Evolutionary conservation across 2,797 vertebrate species (phyloP).

Genomic region (Tragopan temminckii): DNA sequence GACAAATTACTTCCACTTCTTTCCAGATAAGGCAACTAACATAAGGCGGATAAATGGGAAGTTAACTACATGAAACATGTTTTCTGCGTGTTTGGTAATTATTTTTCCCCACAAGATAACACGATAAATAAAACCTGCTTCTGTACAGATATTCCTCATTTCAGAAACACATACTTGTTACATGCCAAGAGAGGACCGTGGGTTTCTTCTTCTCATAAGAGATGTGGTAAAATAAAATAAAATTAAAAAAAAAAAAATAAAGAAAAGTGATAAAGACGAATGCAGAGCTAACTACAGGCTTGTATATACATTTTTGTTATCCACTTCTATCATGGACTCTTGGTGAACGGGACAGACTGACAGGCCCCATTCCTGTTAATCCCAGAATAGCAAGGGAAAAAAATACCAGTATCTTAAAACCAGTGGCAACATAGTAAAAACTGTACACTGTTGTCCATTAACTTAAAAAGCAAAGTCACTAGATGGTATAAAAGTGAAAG

Average conservation of each 20-base stretch:
- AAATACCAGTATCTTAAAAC: slow-evolving; percentile 77
- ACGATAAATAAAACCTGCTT: slow-evolving; percentile 85
- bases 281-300: slow-evolving; percentile 82
- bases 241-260: slow-evolving; percentile 34
- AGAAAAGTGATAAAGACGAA: slow-evolving; percentile 79
- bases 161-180: slow-evolving; percentile 80
- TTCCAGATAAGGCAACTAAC: slow-evolving; percentile 79
- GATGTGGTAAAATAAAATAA: slow-evolving; percentile 56
- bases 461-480: slow-evolving; percentile 85
- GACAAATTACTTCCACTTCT: slow-evolving; percentile 63
- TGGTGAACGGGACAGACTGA: slow-evolving; percentile 49
- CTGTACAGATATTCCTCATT: slow-evolving; percentile 84
- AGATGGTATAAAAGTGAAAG: slow-evolving; percentile 84
- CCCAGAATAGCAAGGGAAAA: slow-evolving; percentile 62
- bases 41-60: slow-evolving; percentile 77
- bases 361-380: slow-evolving; percentile 37
- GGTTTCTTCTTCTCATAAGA: slow-evolving; percentile 33
- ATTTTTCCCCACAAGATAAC: slow-evolving; percentile 72
- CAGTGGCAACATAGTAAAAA: slow-evolving; percentile 84
- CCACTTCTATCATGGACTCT: slow-evolving; percentile 78
- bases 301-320: slow-evolving; percentile 83
- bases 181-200: slow-evolving; percentile 78
- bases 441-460: slow-evolving; percentile 85
- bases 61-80: slow-evolving; percentile 59
- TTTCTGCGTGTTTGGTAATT: slow-evolving; percentile 77